These are phyloP conservation scores for Brienomyrus longianalis DNA, from an alignment of 2,113 vertebrate genomes.

Conservation along the genomic window DNA sequence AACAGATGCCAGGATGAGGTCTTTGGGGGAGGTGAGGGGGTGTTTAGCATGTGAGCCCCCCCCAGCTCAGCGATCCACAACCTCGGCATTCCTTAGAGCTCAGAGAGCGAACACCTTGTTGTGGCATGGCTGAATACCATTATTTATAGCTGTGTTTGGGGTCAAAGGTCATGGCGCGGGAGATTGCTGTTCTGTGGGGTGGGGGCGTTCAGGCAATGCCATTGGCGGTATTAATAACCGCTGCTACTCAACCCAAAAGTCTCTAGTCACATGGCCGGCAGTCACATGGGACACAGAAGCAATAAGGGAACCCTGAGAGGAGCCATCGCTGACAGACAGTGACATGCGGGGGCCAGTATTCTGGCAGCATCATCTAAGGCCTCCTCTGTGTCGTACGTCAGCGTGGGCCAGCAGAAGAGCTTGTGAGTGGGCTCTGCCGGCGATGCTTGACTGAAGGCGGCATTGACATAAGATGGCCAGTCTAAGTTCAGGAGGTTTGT, in stretches of 20 bases:
- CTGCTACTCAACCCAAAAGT: constrained; percentile 8
- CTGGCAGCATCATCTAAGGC: neutral
- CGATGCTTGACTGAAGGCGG: neutral
- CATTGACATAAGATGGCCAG: neutral
- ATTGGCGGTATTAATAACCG: constrained; percentile 38
- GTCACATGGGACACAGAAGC: neutral
- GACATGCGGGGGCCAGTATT: neutral
- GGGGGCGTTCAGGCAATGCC: neutral
- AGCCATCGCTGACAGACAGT: neutral
- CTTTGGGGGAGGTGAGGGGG: neutral
- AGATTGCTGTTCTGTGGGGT: neutral
- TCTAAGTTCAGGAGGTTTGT: neutral
- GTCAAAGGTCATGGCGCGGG: neutral
- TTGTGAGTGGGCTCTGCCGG: neutral
- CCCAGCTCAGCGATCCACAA: neutral
- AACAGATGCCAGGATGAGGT: neutral
- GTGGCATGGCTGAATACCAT: neutral
- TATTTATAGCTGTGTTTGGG: neutral
- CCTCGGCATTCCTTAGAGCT: neutral
- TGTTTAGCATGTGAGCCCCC: neutral
- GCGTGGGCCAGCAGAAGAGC: neutral
- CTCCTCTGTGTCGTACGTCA: neutral
- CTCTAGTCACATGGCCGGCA: neutral
- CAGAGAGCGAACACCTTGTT: neutral
- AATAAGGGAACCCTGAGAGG: neutral